Evolutionary conservation across 2,797 vertebrate species (phyloP).

Genomic region (Diplodus sargus): DNA sequence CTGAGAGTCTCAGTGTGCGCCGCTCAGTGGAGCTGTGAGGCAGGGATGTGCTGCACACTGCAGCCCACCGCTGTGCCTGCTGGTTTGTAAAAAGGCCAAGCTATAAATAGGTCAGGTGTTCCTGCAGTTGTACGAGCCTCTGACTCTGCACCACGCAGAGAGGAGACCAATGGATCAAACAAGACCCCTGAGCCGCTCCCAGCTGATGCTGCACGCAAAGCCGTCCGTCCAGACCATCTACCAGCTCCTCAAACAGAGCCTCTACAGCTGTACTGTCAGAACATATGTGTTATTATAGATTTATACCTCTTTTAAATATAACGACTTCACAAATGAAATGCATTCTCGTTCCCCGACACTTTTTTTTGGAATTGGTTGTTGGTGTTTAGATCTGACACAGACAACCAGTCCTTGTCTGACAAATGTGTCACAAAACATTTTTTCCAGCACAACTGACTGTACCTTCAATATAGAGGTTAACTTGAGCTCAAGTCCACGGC

Average conservation of each 20-base stretch:
- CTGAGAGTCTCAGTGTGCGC: background rate
- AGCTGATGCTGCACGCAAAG: slow-evolving; percentile 63
- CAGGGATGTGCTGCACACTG: slow-evolving; percentile 13
- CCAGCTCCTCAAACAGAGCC: background rate
- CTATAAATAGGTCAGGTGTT: slow-evolving; percentile 67
- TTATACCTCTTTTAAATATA: background rate
- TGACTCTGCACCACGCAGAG: slow-evolving; percentile 50
- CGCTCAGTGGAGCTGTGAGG: background rate
- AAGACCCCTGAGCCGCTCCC: slow-evolving; percentile 36
- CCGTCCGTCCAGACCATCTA: slow-evolving; percentile 11
- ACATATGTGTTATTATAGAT: background rate
- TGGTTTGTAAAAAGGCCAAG: slow-evolving; percentile 65
- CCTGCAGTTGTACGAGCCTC: slow-evolving; percentile 40
- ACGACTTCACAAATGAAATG: too few species aligned
- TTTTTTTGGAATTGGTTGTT: too few species aligned
- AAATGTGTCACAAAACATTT: too few species aligned
- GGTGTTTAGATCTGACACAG: too few species aligned
- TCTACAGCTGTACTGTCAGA: background rate
- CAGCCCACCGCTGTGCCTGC: slow-evolving; percentile 20
- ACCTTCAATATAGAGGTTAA: too few species aligned
- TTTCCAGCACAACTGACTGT: too few species aligned
- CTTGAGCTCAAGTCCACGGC: too few species aligned
- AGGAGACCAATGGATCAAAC: slow-evolving; percentile 36
- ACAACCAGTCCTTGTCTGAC: too few species aligned
- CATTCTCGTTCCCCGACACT: too few species aligned